Conservation (phyloP, 2,797 vertebrate species). For the Anabacerthia variegaticeps region DNA sequence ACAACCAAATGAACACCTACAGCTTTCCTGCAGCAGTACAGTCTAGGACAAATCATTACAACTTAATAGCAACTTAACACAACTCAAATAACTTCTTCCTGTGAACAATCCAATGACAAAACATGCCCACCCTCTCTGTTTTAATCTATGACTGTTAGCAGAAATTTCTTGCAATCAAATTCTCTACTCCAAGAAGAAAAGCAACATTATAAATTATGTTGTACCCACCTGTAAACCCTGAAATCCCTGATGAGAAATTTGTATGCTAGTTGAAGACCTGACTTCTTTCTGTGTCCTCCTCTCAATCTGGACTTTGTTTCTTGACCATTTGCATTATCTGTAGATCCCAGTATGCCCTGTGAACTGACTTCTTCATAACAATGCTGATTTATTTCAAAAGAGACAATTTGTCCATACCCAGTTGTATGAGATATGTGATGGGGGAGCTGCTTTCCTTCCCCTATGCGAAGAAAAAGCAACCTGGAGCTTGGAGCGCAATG, state of each 20-base stretch:
- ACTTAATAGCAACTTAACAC: not conserved
- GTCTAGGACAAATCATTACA: not conserved
- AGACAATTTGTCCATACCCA: not conserved
- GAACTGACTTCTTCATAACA: not conserved
- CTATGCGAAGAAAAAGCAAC: not conserved
- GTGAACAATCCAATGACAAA: not conserved
- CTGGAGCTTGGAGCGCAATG: not conserved
- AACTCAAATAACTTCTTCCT: not conserved
- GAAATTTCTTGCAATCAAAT: not conserved
- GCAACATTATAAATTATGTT: accelerated
- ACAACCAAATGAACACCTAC: not conserved
- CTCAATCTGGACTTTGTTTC: not conserved
- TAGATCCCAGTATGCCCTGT: not conserved
- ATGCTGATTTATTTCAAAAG: not conserved
- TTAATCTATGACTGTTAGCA: not conserved
- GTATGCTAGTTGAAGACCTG: not conserved
- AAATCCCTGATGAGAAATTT: not conserved
- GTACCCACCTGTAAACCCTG: not conserved
- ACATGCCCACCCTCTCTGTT: not conserved
- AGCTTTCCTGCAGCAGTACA: not conserved
- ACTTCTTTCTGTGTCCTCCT: not conserved
- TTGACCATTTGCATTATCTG: not conserved
- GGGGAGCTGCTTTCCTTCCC: not conserved
- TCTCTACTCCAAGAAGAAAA: not conserved
- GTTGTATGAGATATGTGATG: not conserved